These are phyloP conservation scores for Dasypogon diadema DNA, from an alignment of 2,888 invertebrate species.

Conservation along the genomic window DNA sequence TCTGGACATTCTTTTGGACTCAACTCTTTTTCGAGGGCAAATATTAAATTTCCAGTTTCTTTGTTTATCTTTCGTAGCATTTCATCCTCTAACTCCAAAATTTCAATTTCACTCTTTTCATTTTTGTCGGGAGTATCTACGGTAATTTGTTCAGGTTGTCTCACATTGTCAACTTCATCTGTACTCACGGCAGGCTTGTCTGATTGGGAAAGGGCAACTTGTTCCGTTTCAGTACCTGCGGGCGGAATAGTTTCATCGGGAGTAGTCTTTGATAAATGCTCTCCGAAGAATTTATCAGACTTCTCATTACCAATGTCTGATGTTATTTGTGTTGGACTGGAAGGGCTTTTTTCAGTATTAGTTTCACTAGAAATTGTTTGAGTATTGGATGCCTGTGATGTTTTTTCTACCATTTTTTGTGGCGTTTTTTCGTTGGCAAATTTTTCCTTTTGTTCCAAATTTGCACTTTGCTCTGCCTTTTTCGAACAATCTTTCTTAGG, in stretches of 20 bases:
- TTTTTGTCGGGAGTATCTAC: not conserved
- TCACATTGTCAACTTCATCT: not conserved
- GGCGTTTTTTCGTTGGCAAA: not conserved
- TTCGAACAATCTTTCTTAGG: slow-evolving; percentile 2
- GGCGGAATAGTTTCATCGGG: slow-evolving; percentile 54
- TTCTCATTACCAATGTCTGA: slow-evolving; percentile 58
- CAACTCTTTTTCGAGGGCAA: slow-evolving; percentile 45
- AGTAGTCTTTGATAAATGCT: slow-evolving; percentile 57
- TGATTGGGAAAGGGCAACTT: not conserved
- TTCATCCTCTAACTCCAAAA: slow-evolving; percentile 37
- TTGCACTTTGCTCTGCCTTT: not conserved
- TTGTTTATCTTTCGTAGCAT: slow-evolving; percentile 48
- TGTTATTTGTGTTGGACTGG: slow-evolving; percentile 51
- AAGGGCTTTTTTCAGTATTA: not conserved
- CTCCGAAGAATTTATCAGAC: slow-evolving; percentile 59
- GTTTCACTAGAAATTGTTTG: not conserved
- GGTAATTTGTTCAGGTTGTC: slow-evolving; percentile 2
- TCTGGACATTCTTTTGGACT: slow-evolving; percentile 5
- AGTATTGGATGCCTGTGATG: not conserved
- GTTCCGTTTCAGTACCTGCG: not conserved
- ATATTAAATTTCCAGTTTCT: slow-evolving; percentile 51
- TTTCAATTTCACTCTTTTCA: not conserved
- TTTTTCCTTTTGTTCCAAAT: not conserved
- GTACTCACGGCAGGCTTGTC: not conserved
- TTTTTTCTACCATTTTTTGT: not conserved